Evolutionary conservation across 35 echinoderm and acorn worm genomes (phyloP), one percentile per base, ranked within the genome.

Genomic region (Hemicentrotus pulcherrimus): DNA sequence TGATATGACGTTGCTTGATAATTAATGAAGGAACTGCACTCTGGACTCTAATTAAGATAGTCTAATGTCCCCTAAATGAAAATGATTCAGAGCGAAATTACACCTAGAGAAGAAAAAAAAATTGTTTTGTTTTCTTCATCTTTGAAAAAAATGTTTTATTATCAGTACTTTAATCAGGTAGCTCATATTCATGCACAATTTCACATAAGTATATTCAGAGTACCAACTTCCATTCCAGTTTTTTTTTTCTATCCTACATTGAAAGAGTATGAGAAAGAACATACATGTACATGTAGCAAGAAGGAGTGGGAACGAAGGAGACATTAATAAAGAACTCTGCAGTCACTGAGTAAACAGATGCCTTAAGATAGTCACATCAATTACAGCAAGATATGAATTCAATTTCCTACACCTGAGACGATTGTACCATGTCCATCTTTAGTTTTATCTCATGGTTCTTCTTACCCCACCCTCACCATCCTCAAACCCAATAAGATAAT

Each of bases 261-360:
- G 35, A 41, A 41, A 1, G 3, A 59, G 16, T 59, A 59, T 11
- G 52, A 59, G 65, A 78, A 0, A 24, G 22, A 78, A 78, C 65
- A 78, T 78, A 7, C 24, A 7, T 55, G 50, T 55, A 41, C 35
- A 41, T 78, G 5, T n/a, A 78, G 18, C 22, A 28, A 28, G 65
- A 78, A 22, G 28, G 65, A 18, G 19, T 28, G 19, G 65, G 65
- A 78, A 78, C 19, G 65, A 22, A 28, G 65, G 24, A 78, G 28
- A 78, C 65, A n/a, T 78, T 78, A 78, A 78, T 78, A 45, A 47
- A 90, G 46, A 31, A 90, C 9, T 33, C 33, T 41, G 88, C 88
- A 90, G 88, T 90, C 88, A 90, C 33, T 90, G 88, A 90, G 88
- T 90, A 90, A 90, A 90, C 88, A 90, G 12, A 47, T 90, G 46